Base-by-base conservation (phyloP, 2,113 vertebrate species). In the Seriola rivoliana region DNA sequence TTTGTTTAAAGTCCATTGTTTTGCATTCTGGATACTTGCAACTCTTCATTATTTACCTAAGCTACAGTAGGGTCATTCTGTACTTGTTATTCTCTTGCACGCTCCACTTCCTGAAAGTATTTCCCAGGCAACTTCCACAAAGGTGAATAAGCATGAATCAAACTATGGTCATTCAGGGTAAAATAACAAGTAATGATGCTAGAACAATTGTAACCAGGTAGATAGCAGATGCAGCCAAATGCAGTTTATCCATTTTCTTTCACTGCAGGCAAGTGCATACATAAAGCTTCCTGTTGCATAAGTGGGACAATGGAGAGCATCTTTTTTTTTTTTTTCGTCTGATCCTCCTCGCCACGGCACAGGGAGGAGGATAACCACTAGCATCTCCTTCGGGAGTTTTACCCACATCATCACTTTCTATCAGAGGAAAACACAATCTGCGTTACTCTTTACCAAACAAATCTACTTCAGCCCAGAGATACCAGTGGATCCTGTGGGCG, bases 331-430 rank as follows among this genome's bases (percentile, higher is more conserved):
- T 78, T 44, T 23, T 66, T 11, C 21, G 65, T 44, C 48, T 13
- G 12, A 32, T 75, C 71, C 12, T 75, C 60, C 23, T 80, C 36
- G 13, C 21, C 64, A 36, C 14, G 69, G 54, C 44, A 71, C 62
- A 81, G 71, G 67, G 52, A 82, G 52, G 84, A 68, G 71, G 70
- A 71, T 63, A 89, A 89, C 85, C 89, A 87, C 88, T 84, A 82
- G 42, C 64, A 75, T 82, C 68, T 86, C 82, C 74, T 63, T 77
- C 40, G 64, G 50, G 17, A 40, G 52, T 60, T 87, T 69, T 40
- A 59, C n/a, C 3, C 21, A 60, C n/a, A 13, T 17, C 38, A 38
- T 38, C 7, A 42, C 16, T 34, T 25, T 50, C 14, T 54, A 57
- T 77, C 11, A 62, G 13, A 66, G 8, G 38, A 73, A 73, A 71